These are phyloP conservation scores for Tokudaia tokunoshimensis DNA, from an alignment of 2,797 vertebrate genomes.

Conservation along the genomic window DNA sequence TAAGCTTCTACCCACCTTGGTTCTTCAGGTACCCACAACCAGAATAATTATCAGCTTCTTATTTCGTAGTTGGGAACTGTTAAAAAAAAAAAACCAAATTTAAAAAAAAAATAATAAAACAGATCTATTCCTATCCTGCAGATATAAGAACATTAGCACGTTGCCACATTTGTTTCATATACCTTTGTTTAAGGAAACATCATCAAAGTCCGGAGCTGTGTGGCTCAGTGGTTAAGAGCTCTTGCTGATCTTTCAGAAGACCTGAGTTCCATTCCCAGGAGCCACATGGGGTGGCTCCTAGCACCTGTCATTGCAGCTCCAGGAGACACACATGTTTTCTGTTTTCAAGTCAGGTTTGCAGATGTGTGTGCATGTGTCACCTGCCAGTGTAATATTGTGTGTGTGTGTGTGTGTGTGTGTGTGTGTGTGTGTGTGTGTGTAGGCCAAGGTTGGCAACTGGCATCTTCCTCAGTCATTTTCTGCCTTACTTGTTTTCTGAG, in stretches of 20 bases:
- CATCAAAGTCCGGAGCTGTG: not conserved
- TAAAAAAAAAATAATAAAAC: not conserved
- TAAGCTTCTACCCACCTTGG: not conserved
- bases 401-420: too few species aligned
- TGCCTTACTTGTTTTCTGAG: not conserved
- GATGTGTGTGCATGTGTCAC: not conserved
- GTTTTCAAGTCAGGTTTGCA: too few species aligned
- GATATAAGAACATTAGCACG: slow-evolving; percentile 4
- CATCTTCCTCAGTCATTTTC: not conserved
- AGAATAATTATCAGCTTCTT: slow-evolving; percentile 20
- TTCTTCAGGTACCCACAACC: not conserved
- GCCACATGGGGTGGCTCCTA: not conserved
- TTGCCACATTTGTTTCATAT: slow-evolving; percentile 2
- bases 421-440: too few species aligned
- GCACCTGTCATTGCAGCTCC: not conserved
- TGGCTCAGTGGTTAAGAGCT: not conserved
- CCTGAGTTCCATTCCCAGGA: not conserved
- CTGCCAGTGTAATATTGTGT: not conserved
- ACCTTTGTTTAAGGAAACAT: slow-evolving; percentile 39
- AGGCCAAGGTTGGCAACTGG: not conserved
- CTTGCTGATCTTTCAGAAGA: not conserved
- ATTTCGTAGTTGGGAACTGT: not conserved
- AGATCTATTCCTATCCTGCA: not conserved
- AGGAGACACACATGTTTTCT: not conserved
- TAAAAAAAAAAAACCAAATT: not conserved